Evolutionary conservation across 2,797 vertebrate species (phyloP).

Genomic region (Micrastur ruficollis): DNA sequence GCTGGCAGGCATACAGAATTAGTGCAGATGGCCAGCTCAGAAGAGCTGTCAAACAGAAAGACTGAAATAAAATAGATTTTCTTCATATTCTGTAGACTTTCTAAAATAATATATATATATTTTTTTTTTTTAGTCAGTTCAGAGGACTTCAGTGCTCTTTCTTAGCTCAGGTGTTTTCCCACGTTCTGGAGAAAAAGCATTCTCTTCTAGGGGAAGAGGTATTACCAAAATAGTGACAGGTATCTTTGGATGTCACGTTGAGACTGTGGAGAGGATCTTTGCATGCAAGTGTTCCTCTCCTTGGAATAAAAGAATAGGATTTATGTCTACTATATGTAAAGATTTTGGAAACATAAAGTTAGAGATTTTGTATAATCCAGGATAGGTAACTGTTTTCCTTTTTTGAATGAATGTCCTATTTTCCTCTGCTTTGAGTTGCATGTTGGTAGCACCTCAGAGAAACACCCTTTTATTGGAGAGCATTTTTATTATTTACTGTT

Average conservation of each 20-base stretch:
- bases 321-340: neutral
- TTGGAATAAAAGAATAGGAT: neutral
- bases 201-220: neutral
- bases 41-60: slow-evolving; percentile 43
- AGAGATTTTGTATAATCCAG: neutral
- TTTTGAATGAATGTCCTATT: neutral
- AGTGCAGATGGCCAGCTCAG: slow-evolving; percentile 56
- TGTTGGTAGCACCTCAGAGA: neutral
- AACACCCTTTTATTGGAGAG: neutral
- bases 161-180: neutral
- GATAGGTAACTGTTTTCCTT: neutral
- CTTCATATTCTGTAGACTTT: neutral
- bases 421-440: neutral
- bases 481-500: neutral
- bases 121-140: neutral
- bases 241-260: neutral
- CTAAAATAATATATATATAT: neutral
- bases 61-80: slow-evolving; percentile 20
- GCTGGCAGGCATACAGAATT: slow-evolving; percentile 43
- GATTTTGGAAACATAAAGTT: neutral
- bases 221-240: neutral
- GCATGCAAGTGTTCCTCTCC: neutral
- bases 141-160: neutral
- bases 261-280: neutral
- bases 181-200: neutral